Conservation (phyloP, 2,888 invertebrate genomes). For the Pandemis corylana region DNA sequence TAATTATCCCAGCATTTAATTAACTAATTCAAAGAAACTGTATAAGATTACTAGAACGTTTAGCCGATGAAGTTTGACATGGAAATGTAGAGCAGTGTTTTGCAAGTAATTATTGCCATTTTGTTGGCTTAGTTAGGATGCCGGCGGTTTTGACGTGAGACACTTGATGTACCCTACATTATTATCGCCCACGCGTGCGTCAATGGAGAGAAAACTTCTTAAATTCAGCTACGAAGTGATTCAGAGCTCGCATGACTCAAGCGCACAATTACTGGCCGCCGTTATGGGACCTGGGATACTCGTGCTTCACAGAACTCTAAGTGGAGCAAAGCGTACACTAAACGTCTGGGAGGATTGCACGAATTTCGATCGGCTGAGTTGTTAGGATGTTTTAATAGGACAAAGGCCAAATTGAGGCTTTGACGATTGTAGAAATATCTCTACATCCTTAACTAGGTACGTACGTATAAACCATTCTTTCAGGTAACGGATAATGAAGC, state of each 20-base stretch:
- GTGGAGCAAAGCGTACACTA: conserved; percentile 13
- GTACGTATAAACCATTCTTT: not conserved
- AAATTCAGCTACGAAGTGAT: conserved; percentile 51
- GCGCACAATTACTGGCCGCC: conserved; percentile 29
- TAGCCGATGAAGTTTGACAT: not conserved
- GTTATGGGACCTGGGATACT: conserved; percentile 16
- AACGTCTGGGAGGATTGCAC: not conserved
- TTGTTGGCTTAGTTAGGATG: not conserved
- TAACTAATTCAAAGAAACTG: not conserved
- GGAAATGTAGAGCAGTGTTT: not conserved
- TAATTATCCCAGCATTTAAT: not conserved
- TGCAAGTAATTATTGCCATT: not conserved
- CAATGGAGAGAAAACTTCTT: conserved; percentile 58
- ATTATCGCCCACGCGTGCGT: conserved; percentile 54
- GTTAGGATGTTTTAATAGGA: not conserved
- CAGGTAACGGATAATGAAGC: not conserved
- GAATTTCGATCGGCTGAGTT: not conserved
- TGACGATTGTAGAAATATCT: not conserved
- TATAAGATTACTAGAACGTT: not conserved
- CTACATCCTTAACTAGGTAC: not conserved
- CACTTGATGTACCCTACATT: conserved; percentile 29
- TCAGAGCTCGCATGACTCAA: conserved; percentile 49
- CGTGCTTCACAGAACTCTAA: conserved; percentile 30
- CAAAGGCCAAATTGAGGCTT: not conserved
- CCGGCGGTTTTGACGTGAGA: conserved; percentile 21